Evolutionary conservation across 2,797 vertebrate species (phyloP), one percentile per base, ranked within the genome.

Genomic region (Siniperca scherzeri): DNA sequence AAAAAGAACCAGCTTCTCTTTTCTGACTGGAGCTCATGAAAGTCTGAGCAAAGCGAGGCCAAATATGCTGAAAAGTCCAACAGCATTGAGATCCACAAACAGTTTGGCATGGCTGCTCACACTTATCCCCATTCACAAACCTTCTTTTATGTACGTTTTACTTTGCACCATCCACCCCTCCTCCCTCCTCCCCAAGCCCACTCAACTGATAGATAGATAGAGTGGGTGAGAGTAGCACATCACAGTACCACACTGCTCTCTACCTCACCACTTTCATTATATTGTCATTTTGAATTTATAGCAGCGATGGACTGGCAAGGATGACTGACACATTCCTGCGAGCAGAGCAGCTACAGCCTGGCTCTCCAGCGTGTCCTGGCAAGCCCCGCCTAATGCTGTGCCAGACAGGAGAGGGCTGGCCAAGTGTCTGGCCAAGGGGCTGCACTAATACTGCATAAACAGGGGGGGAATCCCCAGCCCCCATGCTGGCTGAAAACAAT

Each of bases 201-300:
- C 81, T 87, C 82, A 33, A 78, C 75, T 77, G 85, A 89, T 86
- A 82, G 84, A 89, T 86, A 82, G 84, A 89, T 73, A 53, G 82
- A 86, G 87, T 48, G 86, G 88, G 84, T 81, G 86, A 91, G 84
- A 90, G 92, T 42, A 82, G 88, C 88, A 89, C 89, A 90, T 90
- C 86, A 75, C 85, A 89, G 87, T 85, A 81, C 85, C 92, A 85
- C 89, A n/a, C 84, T 79, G 72, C 92, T 89, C 92, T 88, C 81
- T 76, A 90, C 90, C 91, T 90, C 90, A 74, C 76, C 75, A 77
- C 92, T 94, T 94, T 94, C 92, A 93, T 95, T 94, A 94, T 91
- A 90, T 90, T 95, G 94, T 95, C 93, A 93, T 95, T 93, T 92
- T 92, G 89, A 96, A 94, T 95, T 92, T 94, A 94, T 93, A 84